A percentile compares a stretch with the other conserved stretches of the same genome.
Evolutionary conservation across 2,888 invertebrate genomes (phyloP).

Genomic region (Pristionchus fissidentatus): DNA sequence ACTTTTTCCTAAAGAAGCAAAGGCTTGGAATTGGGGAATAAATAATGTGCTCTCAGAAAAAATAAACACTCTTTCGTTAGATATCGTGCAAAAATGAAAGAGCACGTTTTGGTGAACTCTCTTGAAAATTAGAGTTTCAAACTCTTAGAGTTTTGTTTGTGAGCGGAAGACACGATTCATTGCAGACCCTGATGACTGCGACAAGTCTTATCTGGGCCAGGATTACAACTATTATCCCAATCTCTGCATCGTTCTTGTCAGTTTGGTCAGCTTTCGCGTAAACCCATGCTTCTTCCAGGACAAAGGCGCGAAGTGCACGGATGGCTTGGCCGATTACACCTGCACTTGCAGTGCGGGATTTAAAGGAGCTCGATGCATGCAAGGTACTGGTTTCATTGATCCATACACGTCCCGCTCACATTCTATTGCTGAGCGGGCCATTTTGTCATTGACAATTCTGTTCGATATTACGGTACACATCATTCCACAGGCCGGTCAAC

Average conservation of each 20-base stretch:
- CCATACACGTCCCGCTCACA: no score
- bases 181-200: constrained; percentile 10
- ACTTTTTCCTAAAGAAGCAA: no score
- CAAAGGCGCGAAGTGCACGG: not conserved
- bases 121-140: no score
- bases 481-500: no score
- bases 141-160: no score
- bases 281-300: not conserved
- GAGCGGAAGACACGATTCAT: not conserved
- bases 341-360: not conserved
- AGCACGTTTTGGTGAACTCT: no score
- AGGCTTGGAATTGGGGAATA: no score
- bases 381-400: not conserved
- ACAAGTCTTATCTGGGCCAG: not conserved
- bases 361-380: not conserved
- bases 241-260: not conserved
- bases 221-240: constrained; percentile 6
- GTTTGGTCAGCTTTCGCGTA: not conserved
- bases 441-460: no score
- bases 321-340: constrained; percentile 20
- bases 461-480: not conserved
- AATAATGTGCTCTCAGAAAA: no score
- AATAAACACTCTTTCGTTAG: no score
- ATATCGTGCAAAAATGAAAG: no score
- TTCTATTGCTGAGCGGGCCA: no score